Conservation (phyloP, 2,113 vertebrate species). For the Chaetodon auriga region DNA sequence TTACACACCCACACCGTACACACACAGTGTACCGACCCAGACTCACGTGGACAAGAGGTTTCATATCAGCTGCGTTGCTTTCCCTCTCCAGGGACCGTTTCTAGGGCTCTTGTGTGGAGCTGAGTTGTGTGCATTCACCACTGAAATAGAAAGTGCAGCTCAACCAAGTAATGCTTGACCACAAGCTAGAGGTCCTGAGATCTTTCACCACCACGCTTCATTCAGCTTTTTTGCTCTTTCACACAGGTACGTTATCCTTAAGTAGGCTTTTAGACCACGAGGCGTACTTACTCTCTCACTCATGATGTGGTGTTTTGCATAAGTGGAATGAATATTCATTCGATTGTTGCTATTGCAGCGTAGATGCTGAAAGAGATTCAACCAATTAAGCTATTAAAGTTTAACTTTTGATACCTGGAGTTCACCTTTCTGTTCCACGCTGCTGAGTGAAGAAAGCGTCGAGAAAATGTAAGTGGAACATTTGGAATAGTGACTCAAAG, state of each 20-base stretch:
- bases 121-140: conserved; percentile 2
- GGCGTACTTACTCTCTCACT: conserved; percentile 34
- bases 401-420: conserved; percentile 54
- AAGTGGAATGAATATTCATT: conserved; percentile 51
- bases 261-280: conserved; percentile 8
- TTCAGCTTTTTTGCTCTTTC: conserved; percentile 14
- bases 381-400: conserved; percentile 52
- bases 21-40: not conserved
- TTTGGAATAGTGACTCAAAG: not conserved
- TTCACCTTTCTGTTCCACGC: conserved; percentile 42
- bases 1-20: not conserved
- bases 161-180: not conserved
- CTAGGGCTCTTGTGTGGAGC: not conserved
- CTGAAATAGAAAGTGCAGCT: conserved; percentile 18
- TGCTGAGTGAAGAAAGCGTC: conserved; percentile 15
- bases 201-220: conserved; percentile 26
- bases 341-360: not conserved
- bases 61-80: conserved; percentile 8
- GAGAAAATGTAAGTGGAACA: not conserved
- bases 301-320: conserved; percentile 9
- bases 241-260: conserved; percentile 7
- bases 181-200: conserved; percentile 16
- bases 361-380: conserved; percentile 22
- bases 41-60: not conserved
- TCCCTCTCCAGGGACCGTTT: conserved; percentile 15